These are phyloP conservation scores for Drosophila cracens DNA, from an alignment of 2,888 invertebrate species.

Conservation along the genomic window DNA sequence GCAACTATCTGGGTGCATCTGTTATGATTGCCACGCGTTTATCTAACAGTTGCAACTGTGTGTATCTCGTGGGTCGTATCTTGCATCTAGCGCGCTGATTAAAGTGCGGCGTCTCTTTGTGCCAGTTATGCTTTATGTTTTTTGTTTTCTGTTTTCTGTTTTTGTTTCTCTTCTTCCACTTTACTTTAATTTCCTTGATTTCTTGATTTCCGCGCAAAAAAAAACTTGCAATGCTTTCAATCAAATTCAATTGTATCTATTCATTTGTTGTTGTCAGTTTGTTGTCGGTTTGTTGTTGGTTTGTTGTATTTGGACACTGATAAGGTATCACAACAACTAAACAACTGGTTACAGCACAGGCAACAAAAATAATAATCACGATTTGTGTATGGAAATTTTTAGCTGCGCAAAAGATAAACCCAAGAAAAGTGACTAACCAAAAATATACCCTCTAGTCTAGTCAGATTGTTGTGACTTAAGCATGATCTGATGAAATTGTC, in stretches of 20 bases:
- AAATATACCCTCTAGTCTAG: slow-evolving; percentile 1
- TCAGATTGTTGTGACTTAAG: background rate
- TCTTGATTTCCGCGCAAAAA: slow-evolving; percentile 54
- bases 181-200: slow-evolving; percentile 39
- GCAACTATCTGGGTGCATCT: slow-evolving; percentile 19
- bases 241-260: slow-evolving; percentile 77
- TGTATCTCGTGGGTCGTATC: slow-evolving; percentile 15
- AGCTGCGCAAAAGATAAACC: slow-evolving; percentile 56
- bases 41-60: slow-evolving; percentile 39
- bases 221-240: slow-evolving; percentile 50
- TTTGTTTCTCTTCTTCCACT: slow-evolving; percentile 32
- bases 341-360: slow-evolving; percentile 1
- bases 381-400: slow-evolving; percentile 57
- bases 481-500: background rate
- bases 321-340: slow-evolving; percentile 59
- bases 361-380: slow-evolving; percentile 42
- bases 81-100: slow-evolving; percentile 28
- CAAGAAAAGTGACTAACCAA: background rate
- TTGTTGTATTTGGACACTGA: slow-evolving; percentile 36
- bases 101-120: slow-evolving; percentile 32
- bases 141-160: slow-evolving; percentile 2
- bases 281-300: slow-evolving; percentile 4
- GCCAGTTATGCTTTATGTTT: slow-evolving; percentile 15
- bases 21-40: slow-evolving; percentile 23
- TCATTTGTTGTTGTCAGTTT: slow-evolving; percentile 27